phyloP scores from a whole-genome alignment of 2,113 vertebrate genomes.

The Xiphophorus maculatus region DNA sequence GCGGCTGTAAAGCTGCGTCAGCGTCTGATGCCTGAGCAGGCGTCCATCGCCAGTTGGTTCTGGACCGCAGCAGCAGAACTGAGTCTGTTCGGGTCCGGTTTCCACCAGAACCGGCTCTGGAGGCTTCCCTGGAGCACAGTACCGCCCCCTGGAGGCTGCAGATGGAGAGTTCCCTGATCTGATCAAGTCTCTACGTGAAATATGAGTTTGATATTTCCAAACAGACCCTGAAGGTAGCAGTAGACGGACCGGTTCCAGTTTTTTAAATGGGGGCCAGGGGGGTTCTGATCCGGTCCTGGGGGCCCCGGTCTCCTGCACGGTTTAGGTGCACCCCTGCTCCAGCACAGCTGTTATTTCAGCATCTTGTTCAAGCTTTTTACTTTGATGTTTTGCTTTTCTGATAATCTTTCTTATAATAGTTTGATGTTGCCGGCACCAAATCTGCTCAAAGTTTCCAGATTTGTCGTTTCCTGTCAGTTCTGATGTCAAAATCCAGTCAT shows the following conservation, averaged over 20 bases:
- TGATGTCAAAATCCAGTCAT: not conserved
- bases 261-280: not conserved
- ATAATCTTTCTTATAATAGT: too few relatives aligned
- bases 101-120: too few relatives aligned
- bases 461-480: not conserved
- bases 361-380: too few relatives aligned
- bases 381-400: too few relatives aligned
- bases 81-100: not conserved
- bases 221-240: too few relatives aligned
- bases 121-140: not conserved
- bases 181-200: constrained; percentile 30
- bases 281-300: not conserved
- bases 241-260: not conserved
- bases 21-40: not conserved
- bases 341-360: not conserved
- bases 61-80: not conserved
- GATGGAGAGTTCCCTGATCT: constrained; percentile 51
- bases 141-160: not conserved
- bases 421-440: too few relatives aligned
- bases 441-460: too few relatives aligned
- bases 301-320: not conserved
- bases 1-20: not conserved
- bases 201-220: not conserved
- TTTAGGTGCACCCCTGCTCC: not conserved
- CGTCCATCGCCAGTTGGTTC: not conserved